phyloP scores from a whole-genome alignment of 2,888 invertebrate species.

The Chouioia cunea region DNA sequence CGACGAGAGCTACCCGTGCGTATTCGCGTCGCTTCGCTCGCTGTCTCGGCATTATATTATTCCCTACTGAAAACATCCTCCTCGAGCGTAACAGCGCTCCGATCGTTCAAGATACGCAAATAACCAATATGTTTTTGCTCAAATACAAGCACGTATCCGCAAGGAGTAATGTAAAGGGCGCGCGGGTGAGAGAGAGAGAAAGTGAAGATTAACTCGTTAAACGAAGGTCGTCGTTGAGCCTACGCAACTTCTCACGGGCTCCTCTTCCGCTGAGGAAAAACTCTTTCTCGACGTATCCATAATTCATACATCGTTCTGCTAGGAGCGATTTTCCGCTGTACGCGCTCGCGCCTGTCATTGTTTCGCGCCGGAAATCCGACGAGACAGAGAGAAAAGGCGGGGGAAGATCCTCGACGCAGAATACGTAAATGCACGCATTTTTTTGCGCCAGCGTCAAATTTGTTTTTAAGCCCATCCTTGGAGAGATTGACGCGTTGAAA shows the following conservation, averaged over 20 bases:
- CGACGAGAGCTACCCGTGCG: no score
- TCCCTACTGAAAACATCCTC: no score
- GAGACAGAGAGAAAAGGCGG: constrained; percentile 1
- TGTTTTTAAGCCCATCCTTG: no score
- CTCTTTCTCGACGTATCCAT: constrained; percentile 20
- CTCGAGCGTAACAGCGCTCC: no score
- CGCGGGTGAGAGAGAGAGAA: no score
- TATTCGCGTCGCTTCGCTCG: no score
- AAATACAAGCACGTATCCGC: no score
- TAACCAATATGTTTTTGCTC: no score
- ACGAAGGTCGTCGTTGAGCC: constrained; percentile 22
- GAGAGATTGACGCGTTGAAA: no score
- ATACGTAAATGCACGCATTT: neutral
- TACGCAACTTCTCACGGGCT: constrained; percentile 35
- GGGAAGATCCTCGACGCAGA: constrained; percentile 17
- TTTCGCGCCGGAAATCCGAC: neutral
- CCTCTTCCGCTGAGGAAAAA: no score
- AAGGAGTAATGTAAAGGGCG: neutral
- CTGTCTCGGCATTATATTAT: no score
- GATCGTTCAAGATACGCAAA: no score
- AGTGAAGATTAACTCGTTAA: constrained; percentile 41
- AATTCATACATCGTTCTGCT: constrained; percentile 25
- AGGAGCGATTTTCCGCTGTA: constrained; percentile 15
- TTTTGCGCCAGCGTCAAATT: neutral
- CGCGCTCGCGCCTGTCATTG: neutral